Evolutionary conservation across 2,888 invertebrate species (phyloP).

Genomic region (Buathra laborator): DNA sequence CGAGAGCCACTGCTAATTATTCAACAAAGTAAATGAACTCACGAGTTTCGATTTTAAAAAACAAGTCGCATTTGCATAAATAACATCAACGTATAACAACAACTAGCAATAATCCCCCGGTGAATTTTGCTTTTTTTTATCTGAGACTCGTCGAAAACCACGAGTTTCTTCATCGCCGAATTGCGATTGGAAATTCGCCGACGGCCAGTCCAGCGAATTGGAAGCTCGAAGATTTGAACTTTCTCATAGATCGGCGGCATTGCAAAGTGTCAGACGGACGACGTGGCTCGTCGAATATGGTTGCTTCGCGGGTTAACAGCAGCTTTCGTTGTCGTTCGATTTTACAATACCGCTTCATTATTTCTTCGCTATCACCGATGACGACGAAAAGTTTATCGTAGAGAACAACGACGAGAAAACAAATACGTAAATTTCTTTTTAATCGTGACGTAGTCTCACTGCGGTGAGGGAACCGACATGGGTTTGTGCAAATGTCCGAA

Average conservation of each 20-base stretch:
- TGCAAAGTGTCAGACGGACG: slow-evolving; percentile 45
- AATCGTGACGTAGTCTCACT: slow-evolving; percentile 25
- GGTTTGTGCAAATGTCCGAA: slow-evolving; percentile 99
- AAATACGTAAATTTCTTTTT: slow-evolving; percentile 15
- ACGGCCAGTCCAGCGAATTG: background rate
- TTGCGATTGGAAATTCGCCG: background rate
- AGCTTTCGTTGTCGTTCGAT: slow-evolving; percentile 32
- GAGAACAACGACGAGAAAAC: background rate
- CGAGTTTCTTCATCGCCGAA: background rate
- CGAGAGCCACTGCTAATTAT: background rate
- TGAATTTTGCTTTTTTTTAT: background rate
- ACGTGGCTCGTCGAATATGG: slow-evolving; percentile 69
- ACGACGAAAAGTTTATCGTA: background rate
- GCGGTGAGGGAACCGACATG: slow-evolving; percentile 88
- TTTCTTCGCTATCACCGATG: slow-evolving; percentile 12
- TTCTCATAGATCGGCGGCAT: slow-evolving; percentile 9
- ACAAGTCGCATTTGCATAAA: background rate
- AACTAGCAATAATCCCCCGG: background rate
- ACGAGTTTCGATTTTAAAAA: background rate
- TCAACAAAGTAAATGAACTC: background rate
- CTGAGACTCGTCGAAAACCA: background rate
- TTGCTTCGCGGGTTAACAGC: slow-evolving; percentile 37
- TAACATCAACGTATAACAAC: background rate
- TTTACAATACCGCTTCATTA: slow-evolving; percentile 14
- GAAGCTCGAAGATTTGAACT: background rate